phyloP scores from a whole-genome alignment of 92 coral and sea anemone species.

The Palythoa heliodiscus region DNA sequence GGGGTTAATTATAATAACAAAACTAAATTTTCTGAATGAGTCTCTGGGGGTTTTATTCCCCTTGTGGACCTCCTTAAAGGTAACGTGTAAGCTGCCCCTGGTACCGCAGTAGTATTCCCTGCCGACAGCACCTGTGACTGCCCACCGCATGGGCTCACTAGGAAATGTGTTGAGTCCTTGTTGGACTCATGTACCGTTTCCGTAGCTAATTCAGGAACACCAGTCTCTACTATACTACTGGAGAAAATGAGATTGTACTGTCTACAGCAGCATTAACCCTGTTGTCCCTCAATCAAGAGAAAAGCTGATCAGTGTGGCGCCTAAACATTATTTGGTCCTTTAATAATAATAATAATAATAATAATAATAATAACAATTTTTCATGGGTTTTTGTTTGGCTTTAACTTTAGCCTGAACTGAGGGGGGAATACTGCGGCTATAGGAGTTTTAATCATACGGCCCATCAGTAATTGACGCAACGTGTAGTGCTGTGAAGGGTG shows the following conservation, averaged over 20 bases:
- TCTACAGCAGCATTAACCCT: background rate
- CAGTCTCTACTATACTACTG: background rate
- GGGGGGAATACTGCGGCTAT: conserved; percentile 8
- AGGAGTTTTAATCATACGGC: conserved; percentile 1
- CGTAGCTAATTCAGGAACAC: background rate
- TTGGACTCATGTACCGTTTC: background rate
- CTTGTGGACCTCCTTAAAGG: too few species aligned
- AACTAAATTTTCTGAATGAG: too few species aligned
- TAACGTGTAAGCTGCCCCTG: too few species aligned
- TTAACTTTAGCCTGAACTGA: background rate
- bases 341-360: too few species aligned
- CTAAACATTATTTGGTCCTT: background rate
- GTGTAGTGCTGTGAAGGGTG: background rate
- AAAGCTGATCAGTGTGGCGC: background rate
- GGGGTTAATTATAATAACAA: background rate
- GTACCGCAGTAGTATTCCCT: too few species aligned
- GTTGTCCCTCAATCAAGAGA: background rate
- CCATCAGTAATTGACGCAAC: background rate
- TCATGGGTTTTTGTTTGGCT: background rate
- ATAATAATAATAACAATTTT: too few species aligned
- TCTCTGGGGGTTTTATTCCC: too few species aligned
- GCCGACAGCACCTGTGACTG: too few species aligned
- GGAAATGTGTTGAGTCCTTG: too few species aligned
- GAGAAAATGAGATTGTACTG: background rate
- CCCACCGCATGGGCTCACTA: too few species aligned